phyloP scores from a whole-genome alignment of 1,140 invertebrate genomes.

The Drosophila leontia region DNA sequence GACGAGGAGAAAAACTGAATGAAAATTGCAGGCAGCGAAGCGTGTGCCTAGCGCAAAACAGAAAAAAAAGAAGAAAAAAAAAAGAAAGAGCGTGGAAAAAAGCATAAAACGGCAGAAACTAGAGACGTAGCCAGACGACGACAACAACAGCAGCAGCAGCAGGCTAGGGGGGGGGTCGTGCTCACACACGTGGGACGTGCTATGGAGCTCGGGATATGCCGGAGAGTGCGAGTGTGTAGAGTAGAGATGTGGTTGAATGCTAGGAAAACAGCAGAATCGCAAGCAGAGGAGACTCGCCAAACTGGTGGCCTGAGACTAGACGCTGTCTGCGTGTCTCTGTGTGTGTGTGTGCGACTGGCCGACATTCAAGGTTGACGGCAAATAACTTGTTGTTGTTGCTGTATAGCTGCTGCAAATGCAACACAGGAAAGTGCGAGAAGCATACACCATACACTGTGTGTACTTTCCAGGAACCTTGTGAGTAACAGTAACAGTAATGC shows the following conservation, averaged over 20 bases:
- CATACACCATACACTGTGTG: background rate
- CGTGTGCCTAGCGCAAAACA: slow-evolving; percentile 65
- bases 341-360: slow-evolving; percentile 55
- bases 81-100: slow-evolving; percentile 37
- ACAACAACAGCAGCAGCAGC: background rate
- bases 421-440: slow-evolving; percentile 16
- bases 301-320: slow-evolving; percentile 51
- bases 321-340: slow-evolving; percentile 12
- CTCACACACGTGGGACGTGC: slow-evolving; percentile 57
- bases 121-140: slow-evolving; percentile 51
- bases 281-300: slow-evolving; percentile 41
- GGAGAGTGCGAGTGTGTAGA: slow-evolving; percentile 3
- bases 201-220: slow-evolving; percentile 22
- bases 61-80: background rate
- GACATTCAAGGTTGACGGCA: slow-evolving; percentile 78
- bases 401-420: slow-evolving; percentile 51
- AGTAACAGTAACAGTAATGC: slow-evolving; percentile 29
- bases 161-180: background rate
- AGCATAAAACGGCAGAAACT: slow-evolving; percentile 41
- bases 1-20: slow-evolving; percentile 75
- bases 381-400: slow-evolving; percentile 63
- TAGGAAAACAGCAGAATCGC: slow-evolving; percentile 38
- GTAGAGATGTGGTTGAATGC: slow-evolving; percentile 26
- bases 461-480: background rate
- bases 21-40: slow-evolving; percentile 75